Conservation (phyloP, 2,888 invertebrate genomes). For the Sinohyriopsis cumingii region DNA sequence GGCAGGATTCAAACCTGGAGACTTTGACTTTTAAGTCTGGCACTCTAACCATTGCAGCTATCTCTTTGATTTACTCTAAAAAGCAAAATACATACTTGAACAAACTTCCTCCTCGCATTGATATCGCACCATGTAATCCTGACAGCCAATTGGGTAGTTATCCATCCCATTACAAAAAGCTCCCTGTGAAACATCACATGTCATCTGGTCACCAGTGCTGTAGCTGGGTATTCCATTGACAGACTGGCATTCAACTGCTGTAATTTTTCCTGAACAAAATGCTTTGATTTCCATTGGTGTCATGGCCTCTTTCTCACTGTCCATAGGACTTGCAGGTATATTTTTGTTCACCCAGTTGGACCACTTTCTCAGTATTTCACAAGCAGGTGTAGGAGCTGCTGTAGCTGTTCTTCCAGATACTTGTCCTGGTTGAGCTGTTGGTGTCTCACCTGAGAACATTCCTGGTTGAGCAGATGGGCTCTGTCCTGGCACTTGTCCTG, state of each 20-base stretch:
- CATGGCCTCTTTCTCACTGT: slow-evolving; percentile 49
- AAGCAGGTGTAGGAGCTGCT: slow-evolving; percentile 7
- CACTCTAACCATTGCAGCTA: no score
- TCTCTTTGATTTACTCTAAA: no score
- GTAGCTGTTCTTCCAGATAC: slow-evolving; percentile 1
- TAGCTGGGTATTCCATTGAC: slow-evolving; percentile 38
- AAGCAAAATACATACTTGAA: slow-evolving; percentile 22
- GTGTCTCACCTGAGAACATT: background rate
- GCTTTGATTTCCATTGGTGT: slow-evolving; percentile 31
- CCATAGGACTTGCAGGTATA: slow-evolving; percentile 28
- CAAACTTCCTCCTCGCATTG: slow-evolving; percentile 36
- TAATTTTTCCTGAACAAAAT: slow-evolving; percentile 35
- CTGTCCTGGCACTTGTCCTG: background rate
- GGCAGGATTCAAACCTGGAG: no score
- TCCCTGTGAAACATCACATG: slow-evolving; percentile 78
- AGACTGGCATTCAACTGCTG: slow-evolving; percentile 54
- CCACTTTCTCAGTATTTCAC: slow-evolving; percentile 37
- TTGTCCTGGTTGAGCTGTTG: slow-evolving; percentile 14
- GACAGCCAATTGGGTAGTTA: slow-evolving; percentile 54
- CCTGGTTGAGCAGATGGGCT: slow-evolving; percentile 5
- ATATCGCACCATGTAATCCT: slow-evolving; percentile 66
- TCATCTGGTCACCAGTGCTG: slow-evolving; percentile 44
- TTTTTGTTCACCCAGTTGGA: slow-evolving; percentile 54
- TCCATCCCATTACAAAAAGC: slow-evolving; percentile 76
- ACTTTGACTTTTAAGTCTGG: no score